phyloP scores from a whole-genome alignment of 2,113 vertebrate species.

The Rhinichthys klamathensis region DNA sequence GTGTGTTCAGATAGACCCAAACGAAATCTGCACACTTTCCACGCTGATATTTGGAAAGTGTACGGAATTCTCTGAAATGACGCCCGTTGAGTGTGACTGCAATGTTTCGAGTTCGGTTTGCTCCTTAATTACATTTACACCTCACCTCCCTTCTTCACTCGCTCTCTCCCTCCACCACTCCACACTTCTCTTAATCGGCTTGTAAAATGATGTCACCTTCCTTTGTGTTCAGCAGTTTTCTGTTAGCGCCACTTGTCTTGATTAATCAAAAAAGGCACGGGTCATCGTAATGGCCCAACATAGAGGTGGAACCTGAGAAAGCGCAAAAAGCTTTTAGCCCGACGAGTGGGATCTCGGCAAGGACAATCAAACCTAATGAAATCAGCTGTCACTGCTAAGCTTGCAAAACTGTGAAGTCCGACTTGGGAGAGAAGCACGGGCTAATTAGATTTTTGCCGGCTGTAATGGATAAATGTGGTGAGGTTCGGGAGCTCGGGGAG shows the following conservation, averaged over 20 bases:
- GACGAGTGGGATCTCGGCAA: slow-evolving; percentile 79
- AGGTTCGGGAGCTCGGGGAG: slow-evolving; percentile 69
- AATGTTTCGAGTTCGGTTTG: slow-evolving; percentile 4
- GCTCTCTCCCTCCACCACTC: slow-evolving; percentile 28
- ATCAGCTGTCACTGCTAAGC: slow-evolving; percentile 92
- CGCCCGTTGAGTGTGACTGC: background rate
- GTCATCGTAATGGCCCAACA: slow-evolving; percentile 84
- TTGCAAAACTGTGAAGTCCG: slow-evolving; percentile 90
- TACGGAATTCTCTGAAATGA: background rate
- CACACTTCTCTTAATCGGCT: slow-evolving; percentile 72
- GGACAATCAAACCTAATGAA: slow-evolving; percentile 91
- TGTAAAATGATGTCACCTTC: slow-evolving; percentile 86
- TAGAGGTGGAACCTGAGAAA: slow-evolving; percentile 80
- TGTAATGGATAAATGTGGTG: slow-evolving; percentile 89
- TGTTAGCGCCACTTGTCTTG: slow-evolving; percentile 85
- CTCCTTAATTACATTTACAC: slow-evolving; percentile 43
- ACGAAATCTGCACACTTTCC: background rate
- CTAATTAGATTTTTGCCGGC: slow-evolving; percentile 89
- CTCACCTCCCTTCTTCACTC: slow-evolving; percentile 13
- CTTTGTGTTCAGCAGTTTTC: slow-evolving; percentile 85
- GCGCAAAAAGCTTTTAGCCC: slow-evolving; percentile 83
- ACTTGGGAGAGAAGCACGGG: slow-evolving; percentile 87
- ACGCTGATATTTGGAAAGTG: background rate
- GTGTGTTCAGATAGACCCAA: background rate
- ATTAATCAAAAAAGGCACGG: slow-evolving; percentile 85